phyloP scores from a whole-genome alignment of 2,888 invertebrate genomes.

The Clostera curtula region DNA sequence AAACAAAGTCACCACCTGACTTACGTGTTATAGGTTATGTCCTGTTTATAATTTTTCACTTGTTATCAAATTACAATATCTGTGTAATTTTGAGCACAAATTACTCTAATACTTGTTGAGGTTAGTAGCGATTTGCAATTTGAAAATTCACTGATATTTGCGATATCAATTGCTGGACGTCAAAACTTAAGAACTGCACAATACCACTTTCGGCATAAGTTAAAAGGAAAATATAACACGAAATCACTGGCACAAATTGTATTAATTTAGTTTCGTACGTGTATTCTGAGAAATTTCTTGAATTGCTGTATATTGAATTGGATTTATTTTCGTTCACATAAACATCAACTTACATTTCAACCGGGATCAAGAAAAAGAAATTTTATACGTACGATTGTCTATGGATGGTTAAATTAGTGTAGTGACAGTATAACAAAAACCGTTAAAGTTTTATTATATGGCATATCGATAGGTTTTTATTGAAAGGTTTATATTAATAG shows the following conservation, averaged over 20 bases:
- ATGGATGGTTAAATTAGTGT: conserved; percentile 3
- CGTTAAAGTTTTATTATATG: background rate
- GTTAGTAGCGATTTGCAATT: no score
- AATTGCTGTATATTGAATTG: conserved; percentile 39
- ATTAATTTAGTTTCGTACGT: conserved; percentile 27
- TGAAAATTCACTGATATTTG: conserved; percentile 24
- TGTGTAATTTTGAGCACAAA: no score
- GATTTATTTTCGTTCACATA: conserved; percentile 54
- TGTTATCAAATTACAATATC: conserved; percentile 34
- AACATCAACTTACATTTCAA: conserved; percentile 66
- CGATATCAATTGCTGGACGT: conserved; percentile 45
- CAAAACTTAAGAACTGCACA: conserved; percentile 34
- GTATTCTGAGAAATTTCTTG: conserved; percentile 23
- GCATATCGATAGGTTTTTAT: no score
- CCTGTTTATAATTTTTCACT: conserved; percentile 20
- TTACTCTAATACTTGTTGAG: no score
- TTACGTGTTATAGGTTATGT: conserved; percentile 35
- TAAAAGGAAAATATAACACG: conserved; percentile 43
- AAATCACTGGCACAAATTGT: conserved; percentile 40
- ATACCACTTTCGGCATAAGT: conserved; percentile 17
- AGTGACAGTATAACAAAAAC: background rate
- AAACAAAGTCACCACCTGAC: conserved; percentile 48
- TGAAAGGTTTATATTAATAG: no score
- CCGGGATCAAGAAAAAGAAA: conserved; percentile 68
- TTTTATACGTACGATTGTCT: conserved; percentile 39